phyloP scores from a whole-genome alignment of 2,888 invertebrate species.

The Parnassius orleans region DNA sequence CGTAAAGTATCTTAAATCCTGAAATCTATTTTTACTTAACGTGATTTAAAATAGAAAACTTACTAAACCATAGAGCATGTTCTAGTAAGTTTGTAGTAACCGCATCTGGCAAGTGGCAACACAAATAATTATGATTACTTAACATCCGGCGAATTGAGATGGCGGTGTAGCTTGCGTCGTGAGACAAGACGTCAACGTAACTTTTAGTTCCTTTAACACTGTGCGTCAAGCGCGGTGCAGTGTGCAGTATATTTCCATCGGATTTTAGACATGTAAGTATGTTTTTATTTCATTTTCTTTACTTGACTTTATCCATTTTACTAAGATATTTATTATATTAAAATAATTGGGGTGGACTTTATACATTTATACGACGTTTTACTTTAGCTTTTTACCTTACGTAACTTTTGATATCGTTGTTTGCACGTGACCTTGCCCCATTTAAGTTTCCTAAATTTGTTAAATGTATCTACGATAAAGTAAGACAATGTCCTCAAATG shows the following conservation, averaged over 20 bases:
- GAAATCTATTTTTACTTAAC: neutral
- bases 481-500: slow-evolving; percentile 12
- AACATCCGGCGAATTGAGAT: slow-evolving; percentile 66
- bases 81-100: slow-evolving; percentile 10
- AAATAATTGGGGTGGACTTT: slow-evolving; percentile 1
- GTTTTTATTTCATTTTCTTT: slow-evolving; percentile 23
- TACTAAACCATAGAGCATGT: slow-evolving; percentile 31
- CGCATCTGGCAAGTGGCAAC: too few species aligned
- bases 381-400: slow-evolving; percentile 57
- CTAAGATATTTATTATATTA: neutral
- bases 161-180: slow-evolving; percentile 52
- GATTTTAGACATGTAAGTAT: slow-evolving; percentile 74
- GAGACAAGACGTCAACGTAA: slow-evolving; percentile 19
- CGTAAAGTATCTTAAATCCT: neutral
- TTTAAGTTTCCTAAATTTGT: slow-evolving; percentile 35
- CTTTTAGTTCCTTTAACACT: slow-evolving; percentile 68
- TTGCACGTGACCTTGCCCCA: slow-evolving; percentile 77
- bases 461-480: slow-evolving; percentile 19
- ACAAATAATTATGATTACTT: slow-evolving; percentile 49
- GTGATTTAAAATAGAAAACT: neutral
- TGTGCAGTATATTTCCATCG: slow-evolving; percentile 64
- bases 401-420: slow-evolving; percentile 70
- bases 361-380: slow-evolving; percentile 14
- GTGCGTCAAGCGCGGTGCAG: slow-evolving; percentile 73
- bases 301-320: slow-evolving; percentile 10